These are phyloP conservation scores for Acanthopagrus latus DNA, from an alignment of 2,797 vertebrate genomes.

Conservation along the genomic window DNA sequence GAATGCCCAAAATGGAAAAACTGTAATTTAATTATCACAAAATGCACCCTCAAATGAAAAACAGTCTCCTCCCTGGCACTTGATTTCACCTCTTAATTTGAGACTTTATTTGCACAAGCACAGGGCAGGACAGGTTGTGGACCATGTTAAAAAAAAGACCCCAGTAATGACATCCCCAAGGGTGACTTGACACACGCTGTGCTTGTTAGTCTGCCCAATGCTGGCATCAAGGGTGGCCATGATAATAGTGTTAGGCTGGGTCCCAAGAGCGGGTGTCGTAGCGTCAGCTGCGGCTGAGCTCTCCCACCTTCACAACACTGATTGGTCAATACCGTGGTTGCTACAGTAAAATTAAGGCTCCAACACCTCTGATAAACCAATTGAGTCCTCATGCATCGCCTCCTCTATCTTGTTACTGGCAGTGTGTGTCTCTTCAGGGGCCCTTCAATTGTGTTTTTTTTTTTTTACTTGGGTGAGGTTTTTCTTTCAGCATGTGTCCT, in stretches of 20 bases:
- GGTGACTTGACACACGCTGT: conserved; percentile 43
- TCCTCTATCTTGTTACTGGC: conserved; percentile 3
- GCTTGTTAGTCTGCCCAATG: conserved; percentile 57
- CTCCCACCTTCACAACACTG: conserved; percentile 55
- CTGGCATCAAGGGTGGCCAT: conserved; percentile 45
- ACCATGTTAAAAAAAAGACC: background rate
- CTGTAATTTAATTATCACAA: conserved; percentile 38
- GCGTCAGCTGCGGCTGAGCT: conserved; percentile 35
- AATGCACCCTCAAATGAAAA: conserved; percentile 39
- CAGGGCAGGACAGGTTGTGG: conserved; percentile 31
- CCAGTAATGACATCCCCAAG: conserved; percentile 39
- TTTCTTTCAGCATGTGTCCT: conserved; percentile 2
- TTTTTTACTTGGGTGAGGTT: background rate
- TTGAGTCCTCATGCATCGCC: conserved; percentile 3
- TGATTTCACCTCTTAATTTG: conserved; percentile 44
- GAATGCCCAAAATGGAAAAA: conserved; percentile 7
- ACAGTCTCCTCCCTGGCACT: conserved; percentile 31
- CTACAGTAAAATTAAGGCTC: conserved; percentile 39
- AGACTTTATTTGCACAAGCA: conserved; percentile 33
- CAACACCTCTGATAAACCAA: conserved; percentile 46
- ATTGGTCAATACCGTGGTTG: conserved; percentile 38
- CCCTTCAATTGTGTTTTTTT: conserved; percentile 17
- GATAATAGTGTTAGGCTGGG: conserved; percentile 50
- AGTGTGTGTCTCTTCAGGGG: conserved; percentile 3
- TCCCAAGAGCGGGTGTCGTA: conserved; percentile 39